Base-by-base conservation (phyloP, 2,113 vertebrate species). In the Carassius gibelio region DNA sequence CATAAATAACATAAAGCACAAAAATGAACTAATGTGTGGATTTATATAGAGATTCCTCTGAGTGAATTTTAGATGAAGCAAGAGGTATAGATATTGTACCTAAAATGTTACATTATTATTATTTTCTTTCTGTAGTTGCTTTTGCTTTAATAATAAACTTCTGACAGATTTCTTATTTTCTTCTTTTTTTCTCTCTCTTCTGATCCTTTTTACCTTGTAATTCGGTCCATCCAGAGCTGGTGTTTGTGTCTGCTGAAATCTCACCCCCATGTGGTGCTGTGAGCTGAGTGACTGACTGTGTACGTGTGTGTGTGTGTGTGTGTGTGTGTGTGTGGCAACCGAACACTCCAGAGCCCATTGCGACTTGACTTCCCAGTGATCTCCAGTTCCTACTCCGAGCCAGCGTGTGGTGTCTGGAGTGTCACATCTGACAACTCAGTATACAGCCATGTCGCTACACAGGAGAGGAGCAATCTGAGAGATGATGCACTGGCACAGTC, bases 201-300 rank as follows among this genome's bases (percentile, higher is more conserved):
- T 78, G 21, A n/a, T 30, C 59, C n/a, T 48, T 80, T 64, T 80
- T 81, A 26, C 23, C 59, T 48, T 81, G 8, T 80, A 80, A 80
- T 80, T 48, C 38, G n/a, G 38, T 71, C 83, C 38, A 55, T 2
- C 42, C 61, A 38, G 30, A 26, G 75, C n/a, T 48, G 36, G 57
- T 80, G 13, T 61, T 79, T 66, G 62, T 79, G 30, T 85, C 45
- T 79, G 34, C 75, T 79, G 83, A 59, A 79, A 57, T 69, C 75
- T 71, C 75, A 45, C 75, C 76, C 75, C 34, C 48, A 50, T 38
- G 38, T 64, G 23, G 78, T n/a, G 59, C 13, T 26, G 42, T 62
- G 82, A 83, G 57, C 84, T 93, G 92, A 90, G 84, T 88, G 89
- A 87, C 90, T 90, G 88, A 87, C 45, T 76, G 74, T 72, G 64